Evolutionary conservation across 2,797 vertebrate species (phyloP).

Genomic region (Alouatta caraya): DNA sequence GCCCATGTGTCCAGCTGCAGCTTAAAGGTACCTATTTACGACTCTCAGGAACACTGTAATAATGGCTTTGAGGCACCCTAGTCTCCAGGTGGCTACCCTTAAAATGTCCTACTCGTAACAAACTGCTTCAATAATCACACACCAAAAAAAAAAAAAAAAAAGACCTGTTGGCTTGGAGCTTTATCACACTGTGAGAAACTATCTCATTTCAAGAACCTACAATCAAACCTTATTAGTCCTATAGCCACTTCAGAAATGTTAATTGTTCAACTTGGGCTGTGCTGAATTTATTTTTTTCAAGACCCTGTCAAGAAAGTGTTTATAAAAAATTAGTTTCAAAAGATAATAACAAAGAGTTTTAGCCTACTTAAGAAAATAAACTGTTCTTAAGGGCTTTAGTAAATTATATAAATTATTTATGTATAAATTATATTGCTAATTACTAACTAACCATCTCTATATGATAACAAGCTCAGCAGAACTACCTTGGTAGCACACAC

Average conservation of each 20-base stretch:
- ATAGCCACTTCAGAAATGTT: constrained; percentile 51
- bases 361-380: constrained; percentile 50
- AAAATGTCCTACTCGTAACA: constrained; percentile 26
- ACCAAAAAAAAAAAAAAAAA: background rate
- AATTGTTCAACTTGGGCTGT: constrained; percentile 46
- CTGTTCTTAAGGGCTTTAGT: constrained; percentile 21
- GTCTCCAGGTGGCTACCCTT: constrained; percentile 45
- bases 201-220: constrained; percentile 53
- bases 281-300: constrained; percentile 53
- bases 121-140: background rate
- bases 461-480: constrained; percentile 36
- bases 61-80: constrained; percentile 28
- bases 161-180: constrained; percentile 4
- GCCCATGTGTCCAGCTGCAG: constrained; percentile 24
- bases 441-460: constrained; percentile 39
- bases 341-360: constrained; percentile 36
- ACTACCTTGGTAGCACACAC: background rate
- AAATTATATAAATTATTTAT: constrained; percentile 32
- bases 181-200: constrained; percentile 59
- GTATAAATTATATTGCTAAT: constrained; percentile 48
- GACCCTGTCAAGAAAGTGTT: constrained; percentile 40
- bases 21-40: constrained; percentile 51
- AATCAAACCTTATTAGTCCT: constrained; percentile 55
- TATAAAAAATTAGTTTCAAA: constrained; percentile 39
- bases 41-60: constrained; percentile 26